Percentiles rank a stretch among this genome's conserved stretches.
phyloP scores from a whole-genome alignment of 1,140 invertebrate genomes.

The Zaprionus taronus region DNA sequence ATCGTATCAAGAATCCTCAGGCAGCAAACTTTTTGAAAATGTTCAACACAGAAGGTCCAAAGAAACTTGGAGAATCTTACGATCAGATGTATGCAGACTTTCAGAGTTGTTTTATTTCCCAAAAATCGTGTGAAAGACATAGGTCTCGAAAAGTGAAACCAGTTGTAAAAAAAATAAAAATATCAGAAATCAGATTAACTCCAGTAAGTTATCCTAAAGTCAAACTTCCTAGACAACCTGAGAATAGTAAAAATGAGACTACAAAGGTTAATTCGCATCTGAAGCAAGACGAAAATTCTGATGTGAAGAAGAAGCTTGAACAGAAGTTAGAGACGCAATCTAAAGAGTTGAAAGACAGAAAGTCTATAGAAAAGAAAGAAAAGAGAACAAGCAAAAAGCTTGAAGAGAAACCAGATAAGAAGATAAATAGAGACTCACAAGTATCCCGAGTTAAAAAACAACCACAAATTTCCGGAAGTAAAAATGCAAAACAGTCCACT shows the following conservation, averaged over 20 bases:
- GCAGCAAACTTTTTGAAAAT: conserved; percentile 21
- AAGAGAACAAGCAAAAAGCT: no score
- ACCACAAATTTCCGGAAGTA: no score
- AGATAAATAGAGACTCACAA: no score
- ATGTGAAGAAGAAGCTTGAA: not conserved
- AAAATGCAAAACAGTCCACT: no score
- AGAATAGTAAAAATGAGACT: not conserved
- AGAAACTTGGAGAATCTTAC: not conserved
- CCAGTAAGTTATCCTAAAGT: not conserved
- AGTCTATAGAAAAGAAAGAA: no score
- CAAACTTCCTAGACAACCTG: not conserved
- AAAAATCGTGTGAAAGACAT: not conserved
- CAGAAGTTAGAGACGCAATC: not conserved
- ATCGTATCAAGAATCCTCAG: conserved; percentile 11
- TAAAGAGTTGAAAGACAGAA: no score
- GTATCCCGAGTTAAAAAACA: no score
- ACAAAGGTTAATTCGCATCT: not conserved
- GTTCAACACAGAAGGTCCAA: not conserved
- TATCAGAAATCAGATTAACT: not conserved
- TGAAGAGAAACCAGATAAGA: no score
- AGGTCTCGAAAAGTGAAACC: not conserved
- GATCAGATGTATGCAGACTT: conserved; percentile 18
- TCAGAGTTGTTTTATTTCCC: not conserved
- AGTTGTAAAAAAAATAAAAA: not conserved
- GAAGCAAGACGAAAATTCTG: not conserved